phyloP scores from a whole-genome alignment of 2,888 invertebrate genomes.

The Eupithecia tripunctaria region DNA sequence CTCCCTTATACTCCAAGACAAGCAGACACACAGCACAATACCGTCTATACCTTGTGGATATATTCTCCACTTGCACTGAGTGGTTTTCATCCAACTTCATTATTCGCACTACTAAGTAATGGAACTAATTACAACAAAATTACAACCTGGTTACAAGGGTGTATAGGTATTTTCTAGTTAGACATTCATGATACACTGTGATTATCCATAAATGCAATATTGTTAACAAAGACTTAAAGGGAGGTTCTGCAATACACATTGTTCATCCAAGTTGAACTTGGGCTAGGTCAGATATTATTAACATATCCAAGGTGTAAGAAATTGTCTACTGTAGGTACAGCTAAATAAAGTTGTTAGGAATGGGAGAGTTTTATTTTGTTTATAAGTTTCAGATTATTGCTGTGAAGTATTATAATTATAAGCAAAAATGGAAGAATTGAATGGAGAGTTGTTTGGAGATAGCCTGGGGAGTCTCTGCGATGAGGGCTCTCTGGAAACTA shows the following conservation, averaged over 20 bases:
- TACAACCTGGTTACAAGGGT: too few species aligned
- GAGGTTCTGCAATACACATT: neutral
- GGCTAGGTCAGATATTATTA: neutral
- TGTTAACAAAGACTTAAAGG: neutral
- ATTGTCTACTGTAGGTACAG: neutral
- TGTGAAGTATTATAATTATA: conserved; percentile 78
- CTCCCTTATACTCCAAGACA: too few species aligned
- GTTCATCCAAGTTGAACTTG: neutral
- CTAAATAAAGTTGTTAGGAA: neutral
- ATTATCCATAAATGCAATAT: too few species aligned
- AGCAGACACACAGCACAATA: too few species aligned
- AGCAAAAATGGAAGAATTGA: conserved; percentile 86
- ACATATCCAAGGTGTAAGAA: neutral
- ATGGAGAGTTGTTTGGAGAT: conserved; percentile 82
- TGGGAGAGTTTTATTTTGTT: neutral
- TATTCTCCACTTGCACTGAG: too few species aligned
- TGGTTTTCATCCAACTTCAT: too few species aligned
- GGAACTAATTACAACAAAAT: too few species aligned
- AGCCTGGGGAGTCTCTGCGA: conserved; percentile 78
- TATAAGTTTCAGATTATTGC: conserved; percentile 77
- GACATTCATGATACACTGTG: too few species aligned
- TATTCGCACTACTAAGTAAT: too few species aligned
- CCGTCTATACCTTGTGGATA: too few species aligned
- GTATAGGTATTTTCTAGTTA: too few species aligned
- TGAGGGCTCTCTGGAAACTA: conserved; percentile 80